Base-by-base conservation (phyloP, 2,888 invertebrate species). In the Trachelus stipa region DNA sequence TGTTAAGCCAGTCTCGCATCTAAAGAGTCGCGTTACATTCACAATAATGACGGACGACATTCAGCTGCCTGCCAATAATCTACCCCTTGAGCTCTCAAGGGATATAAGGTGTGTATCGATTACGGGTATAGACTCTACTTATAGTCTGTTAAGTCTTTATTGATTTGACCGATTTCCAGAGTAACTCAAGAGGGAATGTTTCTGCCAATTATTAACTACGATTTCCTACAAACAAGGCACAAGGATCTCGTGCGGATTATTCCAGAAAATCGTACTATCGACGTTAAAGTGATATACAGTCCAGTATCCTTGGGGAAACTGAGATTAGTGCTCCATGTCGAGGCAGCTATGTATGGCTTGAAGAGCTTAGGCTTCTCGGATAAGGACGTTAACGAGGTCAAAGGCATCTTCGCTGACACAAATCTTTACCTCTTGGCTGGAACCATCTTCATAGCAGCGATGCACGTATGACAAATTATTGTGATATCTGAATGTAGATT, bases 381-480 rank as follows among this genome's bases (percentile, higher is more conserved):
- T 80, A 98, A 98, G 90, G 99, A 99, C 92, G 93, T 98, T 68
- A 99, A 99, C 92, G 99, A 99, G 93, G 96, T 98, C 0, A 99
- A 99, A 91, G 97, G 97, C 76, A 96, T 99, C 85, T 98, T 99
- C 92, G 96, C 97, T 0, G 99, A 99, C 88, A 99, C 98, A 0
- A 99, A 98, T 91, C 93, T 99, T 71, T 98, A 97, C 91, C 93
- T 99, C 79, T 92, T 99, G 73, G 96, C 97, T 84, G 94, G 97
- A 77, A 99, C 99, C 2, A 95, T 99, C 84, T 93, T 97, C 86
- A 96, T 99, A 83, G 97, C 98, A 68, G 96, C 98, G 84, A 93
- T 97, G 88, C 99, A 99, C 94, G 98, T 99, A 92, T 95, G 97
- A 93, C 79, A 12, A 74, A 69, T 71, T 68, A 74, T 68, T 31